Evolutionary conservation across 2,888 invertebrate species (phyloP), one percentile per base, ranked within the genome.

Genomic region (Amitus sp.): DNA sequence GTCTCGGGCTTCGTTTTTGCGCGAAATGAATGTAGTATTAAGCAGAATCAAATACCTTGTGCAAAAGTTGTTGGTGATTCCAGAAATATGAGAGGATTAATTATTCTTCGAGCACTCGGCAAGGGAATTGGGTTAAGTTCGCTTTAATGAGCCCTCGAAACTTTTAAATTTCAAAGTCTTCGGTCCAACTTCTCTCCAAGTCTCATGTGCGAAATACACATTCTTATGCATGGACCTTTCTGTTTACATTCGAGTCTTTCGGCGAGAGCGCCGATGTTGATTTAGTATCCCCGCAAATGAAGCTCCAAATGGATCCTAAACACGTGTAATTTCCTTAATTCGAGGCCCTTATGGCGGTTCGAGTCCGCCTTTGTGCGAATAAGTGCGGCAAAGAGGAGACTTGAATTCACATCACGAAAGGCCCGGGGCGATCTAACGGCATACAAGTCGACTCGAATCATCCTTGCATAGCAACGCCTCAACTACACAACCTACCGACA

Each of bases 1-100:
- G 56, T 55, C 39, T 18, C 40, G 52, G 52, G 56, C 52, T 52
- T 53, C 49, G 53, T 49, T 42, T 57, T 62, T 50, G 50, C 53
- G 28, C 28, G n/a, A n/a, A 12, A 37, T 53, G 17, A 17, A 19
- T 43, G 10, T 23, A 4, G 30, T 10, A 33, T 51, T 42, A 18
- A 18, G 20, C 12, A 18, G 19, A 42, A 20, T 42, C 5, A 39
- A 39, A 39, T 13, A 13, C 7, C 7, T 13, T 13, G 15, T 18
- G 15, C 42, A 15, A 19, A 15, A 18, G 2, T 20, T 9, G 39
- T 20, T 2, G 20, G 19, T 42, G 12, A 42, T 18, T 20, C 20
- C 19, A 3, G 20, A 20, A 42, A 42, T 42, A 42, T 20, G 42
- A 42, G 42, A 4, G 20, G 3, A 20, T 18, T 20, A 42, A 42